A percentile compares a stretch with the other conserved stretches of the same genome.
Conservation (phyloP, 2,113 vertebrate genomes). For the Scophthalmus maximus region DNA sequence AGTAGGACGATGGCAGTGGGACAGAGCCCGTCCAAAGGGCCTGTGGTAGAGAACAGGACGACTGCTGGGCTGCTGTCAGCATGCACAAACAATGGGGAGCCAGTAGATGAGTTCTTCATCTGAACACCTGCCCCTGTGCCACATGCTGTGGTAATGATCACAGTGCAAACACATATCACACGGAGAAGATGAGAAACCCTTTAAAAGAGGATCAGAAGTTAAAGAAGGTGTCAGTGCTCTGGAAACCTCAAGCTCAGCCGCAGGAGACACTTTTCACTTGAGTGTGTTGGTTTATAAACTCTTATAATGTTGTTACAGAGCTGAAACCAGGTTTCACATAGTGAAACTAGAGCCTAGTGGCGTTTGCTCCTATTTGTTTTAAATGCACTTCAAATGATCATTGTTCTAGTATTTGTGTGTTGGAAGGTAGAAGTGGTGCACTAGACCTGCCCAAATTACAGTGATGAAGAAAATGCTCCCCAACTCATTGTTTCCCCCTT, state of each 20-base stretch:
- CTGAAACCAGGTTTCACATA: background rate
- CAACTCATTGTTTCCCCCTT: background rate
- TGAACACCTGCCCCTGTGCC: conserved; percentile 37
- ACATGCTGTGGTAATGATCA: background rate
- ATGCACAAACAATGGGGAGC: conserved; percentile 22
- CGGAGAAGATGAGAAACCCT: background rate
- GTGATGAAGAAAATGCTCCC: background rate
- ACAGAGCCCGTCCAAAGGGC: conserved; percentile 36
- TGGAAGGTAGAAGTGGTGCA: conserved; percentile 1
- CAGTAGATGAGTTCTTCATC: conserved; percentile 83
- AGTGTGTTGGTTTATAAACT: background rate
- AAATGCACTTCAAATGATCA: conserved; percentile 15
- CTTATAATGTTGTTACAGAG: background rate
- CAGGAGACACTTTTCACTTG: conserved; percentile 1
- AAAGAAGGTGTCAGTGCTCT: background rate
- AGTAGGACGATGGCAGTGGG: conserved; percentile 24
- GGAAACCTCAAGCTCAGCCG: conserved; percentile 20
- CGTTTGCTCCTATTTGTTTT: conserved; percentile 18
- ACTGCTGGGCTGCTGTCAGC: conserved; percentile 35
- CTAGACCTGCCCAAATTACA: conserved; percentile 1
- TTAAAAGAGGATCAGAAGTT: no score
- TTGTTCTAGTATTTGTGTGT: conserved; percentile 15
- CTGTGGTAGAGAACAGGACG: conserved; percentile 38
- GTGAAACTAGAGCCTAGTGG: background rate
- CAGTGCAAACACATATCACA: background rate